A percentile compares a stretch with the other conserved stretches of the same genome.
Evolutionary conservation across 2,113 vertebrate species (phyloP).

Genomic region (Notiomystis cincta): DNA sequence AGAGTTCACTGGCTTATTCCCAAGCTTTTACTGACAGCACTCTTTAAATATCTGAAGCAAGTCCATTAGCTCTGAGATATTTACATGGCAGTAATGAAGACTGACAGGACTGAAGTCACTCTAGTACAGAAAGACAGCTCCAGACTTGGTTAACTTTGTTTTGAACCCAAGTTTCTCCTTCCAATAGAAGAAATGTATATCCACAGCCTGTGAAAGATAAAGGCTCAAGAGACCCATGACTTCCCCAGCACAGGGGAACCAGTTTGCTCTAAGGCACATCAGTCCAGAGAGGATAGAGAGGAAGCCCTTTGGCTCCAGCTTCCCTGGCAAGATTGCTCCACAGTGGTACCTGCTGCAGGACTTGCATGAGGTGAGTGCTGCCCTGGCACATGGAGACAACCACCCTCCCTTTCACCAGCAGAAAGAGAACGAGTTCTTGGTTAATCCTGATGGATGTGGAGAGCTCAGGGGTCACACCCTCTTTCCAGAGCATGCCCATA

Average conservation of each 20-base stretch:
- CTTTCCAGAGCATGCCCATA: not conserved
- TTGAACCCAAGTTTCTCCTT: not conserved
- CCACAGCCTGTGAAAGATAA: not conserved
- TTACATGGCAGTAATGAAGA: not conserved
- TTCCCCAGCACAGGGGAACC: not conserved
- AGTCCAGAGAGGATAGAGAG: not conserved
- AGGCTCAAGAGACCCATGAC: not conserved
- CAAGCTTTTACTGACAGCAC: not conserved
- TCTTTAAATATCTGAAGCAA: not conserved
- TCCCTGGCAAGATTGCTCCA: not conserved
- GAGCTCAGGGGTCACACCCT: not conserved
- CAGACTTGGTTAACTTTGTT: not conserved
- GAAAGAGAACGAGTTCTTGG: not conserved
- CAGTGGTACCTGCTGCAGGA: not conserved
- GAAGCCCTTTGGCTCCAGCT: not conserved
- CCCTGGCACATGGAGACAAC: not conserved
- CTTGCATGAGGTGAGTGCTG: rapidly evolving
- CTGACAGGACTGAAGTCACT: not conserved
- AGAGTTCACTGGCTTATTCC: not conserved
- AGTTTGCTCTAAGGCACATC: not conserved
- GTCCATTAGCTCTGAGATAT: not conserved
- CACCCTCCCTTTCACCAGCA: not conserved
- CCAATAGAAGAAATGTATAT: not conserved
- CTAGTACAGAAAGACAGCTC: not conserved
- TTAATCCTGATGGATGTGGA: not conserved